A percentile compares a stretch with the other conserved stretches of the same genome.
phyloP scores from a whole-genome alignment of 64 coral and sea anemone species.

The Actinia equina region DNA sequence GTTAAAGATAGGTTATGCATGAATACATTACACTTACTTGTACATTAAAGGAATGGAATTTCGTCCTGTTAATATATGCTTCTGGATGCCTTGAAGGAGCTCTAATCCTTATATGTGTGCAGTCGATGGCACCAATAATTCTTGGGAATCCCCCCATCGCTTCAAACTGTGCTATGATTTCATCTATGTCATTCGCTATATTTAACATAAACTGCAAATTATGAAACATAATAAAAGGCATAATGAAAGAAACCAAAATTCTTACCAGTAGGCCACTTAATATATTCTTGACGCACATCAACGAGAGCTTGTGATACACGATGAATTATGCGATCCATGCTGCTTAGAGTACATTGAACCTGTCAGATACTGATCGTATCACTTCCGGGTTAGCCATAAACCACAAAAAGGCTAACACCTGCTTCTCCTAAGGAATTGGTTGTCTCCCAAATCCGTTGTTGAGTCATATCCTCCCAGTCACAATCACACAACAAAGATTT shows the following conservation, averaged over 20 bases:
- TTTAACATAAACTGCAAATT: constrained; percentile 3
- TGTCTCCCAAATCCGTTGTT: constrained; percentile 47
- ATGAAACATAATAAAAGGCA: not conserved
- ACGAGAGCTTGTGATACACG: constrained; percentile 43
- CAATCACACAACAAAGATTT: constrained; percentile 17
- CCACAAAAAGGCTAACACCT: constrained; percentile 50
- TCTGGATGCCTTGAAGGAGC: constrained; percentile 35
- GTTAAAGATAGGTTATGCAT: not conserved
- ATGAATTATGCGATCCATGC: constrained; percentile 32
- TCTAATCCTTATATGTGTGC: constrained; percentile 37
- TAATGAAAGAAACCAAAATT: not conserved
- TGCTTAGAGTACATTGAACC: constrained; percentile 65
- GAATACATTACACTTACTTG: constrained; percentile 29
- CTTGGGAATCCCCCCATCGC: constrained; percentile 11
- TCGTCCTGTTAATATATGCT: constrained; percentile 47
- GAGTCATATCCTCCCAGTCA: constrained; percentile 31
- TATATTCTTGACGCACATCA: constrained; percentile 22
- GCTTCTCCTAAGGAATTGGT: constrained; percentile 43
- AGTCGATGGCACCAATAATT: constrained; percentile 38
- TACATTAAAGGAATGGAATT: constrained; percentile 51
- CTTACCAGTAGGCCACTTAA: constrained; percentile 55
- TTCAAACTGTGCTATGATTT: not conserved
- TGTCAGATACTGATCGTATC: constrained; percentile 38
- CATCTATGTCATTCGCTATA: not conserved
- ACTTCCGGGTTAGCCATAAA: constrained; percentile 38